Evolutionary conservation across 2,797 vertebrate genomes (phyloP), one percentile per base, ranked within the genome.

Genomic region (Adelosebastes latens): DNA sequence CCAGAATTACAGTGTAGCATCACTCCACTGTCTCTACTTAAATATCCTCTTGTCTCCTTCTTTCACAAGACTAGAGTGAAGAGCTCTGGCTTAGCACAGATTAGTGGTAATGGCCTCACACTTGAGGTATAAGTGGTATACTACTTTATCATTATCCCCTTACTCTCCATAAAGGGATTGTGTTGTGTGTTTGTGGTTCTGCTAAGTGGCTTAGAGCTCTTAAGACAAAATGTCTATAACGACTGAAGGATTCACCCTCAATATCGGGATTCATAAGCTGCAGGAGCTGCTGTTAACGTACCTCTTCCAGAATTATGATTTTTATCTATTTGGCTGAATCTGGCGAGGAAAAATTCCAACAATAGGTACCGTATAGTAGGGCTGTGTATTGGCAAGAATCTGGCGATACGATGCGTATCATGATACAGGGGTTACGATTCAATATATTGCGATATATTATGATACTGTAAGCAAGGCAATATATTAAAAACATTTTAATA

Each of bases 141-240:
- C 24, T 75, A 73, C 83, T 74, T 82, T 67, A 88, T 75, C 46
- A 87, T 83, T 69, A 85, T 77, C 69, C 49, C 32, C 49, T 84
- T 31, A 74, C 46, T 56, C 46, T 74, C 60, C 56, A 73, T 76
- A 59, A 76, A 80, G 9, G 14, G 72, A 84, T 80, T 78, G 18
- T 16, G 39, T 55, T 80, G 77, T 55, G 46, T 87, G 66, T 88
- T 82, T 75, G 56, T 72, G 79, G 64, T 61, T 88, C 36, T 79
- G 75, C 73, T 81, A 81, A 81, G 67, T 69, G 69, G 34, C 56
- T 61, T 77, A 80, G 62, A 63, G 79, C 62, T 81, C 49, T 69
- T 31, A 53, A 52, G 36, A 77, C 22, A 70, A 61, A 25, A 73
- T 58, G n/a, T 67, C 39, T 25, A n/a, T 16, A 58, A 59, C 10